Evolutionary conservation across 2,797 vertebrate species (phyloP), one percentile per base, ranked within the genome.

Genomic region (Xyrichtys novacula): DNA sequence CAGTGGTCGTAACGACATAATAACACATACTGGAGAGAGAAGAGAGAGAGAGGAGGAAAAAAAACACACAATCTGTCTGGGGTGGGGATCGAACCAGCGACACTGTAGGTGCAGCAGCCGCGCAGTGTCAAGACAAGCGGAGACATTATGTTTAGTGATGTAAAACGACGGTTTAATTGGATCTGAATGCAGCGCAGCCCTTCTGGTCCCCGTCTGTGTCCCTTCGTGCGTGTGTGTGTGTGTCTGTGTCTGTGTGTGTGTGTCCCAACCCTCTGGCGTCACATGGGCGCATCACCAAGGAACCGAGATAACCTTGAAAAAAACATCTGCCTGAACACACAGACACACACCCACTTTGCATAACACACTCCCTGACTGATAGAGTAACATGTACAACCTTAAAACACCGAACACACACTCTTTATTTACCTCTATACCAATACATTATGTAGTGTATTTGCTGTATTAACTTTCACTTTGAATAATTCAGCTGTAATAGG

Each of bases 221-320:
- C 4, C 32, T 34, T 2, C 34, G 20, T 66, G 36, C n/a, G 16
- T 38, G 25, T 42, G 47, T 25, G 52, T 20, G 57, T 39, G 26
- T 34, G 40, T 22, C 56, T 31, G 26, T 65, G 69, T 38, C 19
- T 42, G 42, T 23, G 52, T 25, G 61, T 39, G 23, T 44, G 44
- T 28, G 59, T 36, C 19, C 65, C 56, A 62, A 28, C 52, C 60
- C 55, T 65, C 57, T 71, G 75, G 72, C 78, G 76, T 84, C 82
- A 85, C 50, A 36, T 31, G 68, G 34, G 52, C 53, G 72, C 71
- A 63, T 75, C 47, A 55, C 31, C 14, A 7, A 70, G 47, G 64
- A 74, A 85, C 81, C 62, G 3, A 70, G 34, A 85, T 91, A 90
- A 91, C 90, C 87, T 90, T 92, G 88, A 89, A 59, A 87, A 85